Evolutionary conservation across 1,140 invertebrate genomes (phyloP), one percentile per base, ranked within the genome.

Genomic region (Magallana angulata): DNA sequence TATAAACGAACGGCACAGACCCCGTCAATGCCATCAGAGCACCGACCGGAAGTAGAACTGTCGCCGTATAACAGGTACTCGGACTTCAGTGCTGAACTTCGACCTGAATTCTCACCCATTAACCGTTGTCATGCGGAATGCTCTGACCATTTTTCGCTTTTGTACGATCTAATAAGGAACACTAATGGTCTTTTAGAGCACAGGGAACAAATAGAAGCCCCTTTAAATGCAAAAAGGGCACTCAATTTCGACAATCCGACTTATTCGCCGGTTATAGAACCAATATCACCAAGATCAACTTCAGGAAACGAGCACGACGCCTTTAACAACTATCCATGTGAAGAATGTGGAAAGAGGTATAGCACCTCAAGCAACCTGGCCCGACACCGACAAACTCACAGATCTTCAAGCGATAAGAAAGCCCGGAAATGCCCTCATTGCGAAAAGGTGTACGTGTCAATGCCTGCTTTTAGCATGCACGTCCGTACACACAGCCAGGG

Each of bases 391-490:
- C 94, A 95, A 87, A 95, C 93, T 9, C 94, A 95, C 88, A 88
- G 94, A 12, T 93, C 92, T 76, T 88, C 92, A 12, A 91, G 90
- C 82, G 94, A 95, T 91, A 94, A 94, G 88, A 94, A 94, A 88
- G 94, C 93, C 4, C 82, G 94, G 5, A 94, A 98, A 92, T 99
- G 98, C 95, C 97, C 97, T 86, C 98, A 98, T 80, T 99, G 99
- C 94, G 95, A 96, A 86, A 99, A 99, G 94, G 97, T 98, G 0
- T 99, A 99, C 95, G 98, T 99, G 8, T 98, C 97, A 88, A 99
- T 99, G 98, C 98, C 98, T 0, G 98, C 98, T 0, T 96, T 99
- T 88, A 98, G 98, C 56, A 99, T 99, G 99, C 98, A 99, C 95
- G 96, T 99, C 62, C 96, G 99, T 24, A 99, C 98, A 0, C 98